Conservation (phyloP, 2,113 vertebrate species). For the Noctilio leporinus region DNA sequence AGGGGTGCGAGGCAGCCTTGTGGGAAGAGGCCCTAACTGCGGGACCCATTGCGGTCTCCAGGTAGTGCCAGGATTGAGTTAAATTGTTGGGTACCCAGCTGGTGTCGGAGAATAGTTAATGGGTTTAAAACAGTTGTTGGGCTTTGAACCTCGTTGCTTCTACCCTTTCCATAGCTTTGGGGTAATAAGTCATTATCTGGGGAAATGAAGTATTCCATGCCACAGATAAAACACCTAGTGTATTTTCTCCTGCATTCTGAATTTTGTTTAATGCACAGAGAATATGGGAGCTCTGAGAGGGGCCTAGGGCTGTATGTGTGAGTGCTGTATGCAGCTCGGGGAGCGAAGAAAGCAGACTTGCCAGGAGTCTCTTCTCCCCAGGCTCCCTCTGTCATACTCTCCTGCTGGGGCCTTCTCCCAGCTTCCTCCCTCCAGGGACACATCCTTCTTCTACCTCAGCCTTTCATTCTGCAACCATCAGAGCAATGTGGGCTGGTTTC, state of each 20-base stretch:
- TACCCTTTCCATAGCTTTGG: background rate
- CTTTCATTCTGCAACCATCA: background rate
- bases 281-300: background rate
- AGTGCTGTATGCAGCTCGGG: background rate
- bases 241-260: background rate
- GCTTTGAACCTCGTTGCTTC: background rate
- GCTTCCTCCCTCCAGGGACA: background rate
- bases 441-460: background rate
- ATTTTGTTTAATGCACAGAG: background rate
- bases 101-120: background rate
- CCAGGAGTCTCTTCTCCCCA: background rate
- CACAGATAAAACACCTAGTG: background rate
- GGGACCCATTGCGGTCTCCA: too few species aligned
- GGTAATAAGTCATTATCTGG: background rate
- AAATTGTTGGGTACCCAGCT: background rate
- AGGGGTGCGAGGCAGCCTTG: too few species aligned
- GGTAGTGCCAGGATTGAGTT: background rate
- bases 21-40: background rate
- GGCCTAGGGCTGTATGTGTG: background rate
- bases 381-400: background rate
- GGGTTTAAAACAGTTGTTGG: constrained; percentile 14
- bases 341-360: background rate
- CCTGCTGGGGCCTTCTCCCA: background rate
- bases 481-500: background rate
- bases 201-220: background rate